phyloP scores from a whole-genome alignment of 2,113 vertebrate genomes.

The Rostratula benghalensis region DNA sequence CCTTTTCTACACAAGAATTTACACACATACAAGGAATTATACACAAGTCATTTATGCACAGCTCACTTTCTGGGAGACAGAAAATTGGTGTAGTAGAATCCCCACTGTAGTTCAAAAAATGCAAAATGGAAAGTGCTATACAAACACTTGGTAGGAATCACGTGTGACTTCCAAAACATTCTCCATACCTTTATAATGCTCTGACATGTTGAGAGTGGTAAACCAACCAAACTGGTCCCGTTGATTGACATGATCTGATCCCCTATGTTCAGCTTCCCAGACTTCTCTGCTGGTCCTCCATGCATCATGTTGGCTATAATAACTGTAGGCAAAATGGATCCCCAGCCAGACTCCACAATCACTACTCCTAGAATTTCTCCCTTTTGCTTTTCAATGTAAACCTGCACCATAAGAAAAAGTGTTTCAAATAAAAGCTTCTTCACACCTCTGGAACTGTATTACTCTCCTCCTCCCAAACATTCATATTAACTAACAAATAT shows the following conservation, averaged over 20 bases:
- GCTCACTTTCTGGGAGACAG: neutral
- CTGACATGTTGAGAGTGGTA: conserved; percentile 98
- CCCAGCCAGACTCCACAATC: conserved; percentile 98
- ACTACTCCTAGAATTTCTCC: conserved; percentile 96
- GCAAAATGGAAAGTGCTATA: neutral
- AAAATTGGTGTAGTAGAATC: neutral
- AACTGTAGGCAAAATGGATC: conserved; percentile 96
- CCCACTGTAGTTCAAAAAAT: neutral
- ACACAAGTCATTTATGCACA: no score
- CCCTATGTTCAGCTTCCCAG: conserved; percentile 92
- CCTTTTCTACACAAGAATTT: neutral
- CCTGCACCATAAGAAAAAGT: conserved; percentile 70
- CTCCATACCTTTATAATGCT: conserved; percentile 94
- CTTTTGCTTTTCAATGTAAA: conserved; percentile 95
- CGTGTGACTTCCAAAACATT: neutral
- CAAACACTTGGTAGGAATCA: neutral
- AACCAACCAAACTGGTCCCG: conserved; percentile 94
- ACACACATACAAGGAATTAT: no score
- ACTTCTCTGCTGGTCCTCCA: conserved; percentile 93
- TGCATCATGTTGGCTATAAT: conserved; percentile 99
- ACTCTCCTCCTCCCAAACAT: neutral
- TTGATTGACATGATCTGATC: conserved; percentile 99
- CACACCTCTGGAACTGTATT: neutral
- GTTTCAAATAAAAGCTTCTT: neutral
- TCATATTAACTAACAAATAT: neutral